Percentiles rank a stretch among this genome's conserved stretches.
Conservation (phyloP, 2,797 vertebrate genomes). For the Cyclopterus lumpus region DNA sequence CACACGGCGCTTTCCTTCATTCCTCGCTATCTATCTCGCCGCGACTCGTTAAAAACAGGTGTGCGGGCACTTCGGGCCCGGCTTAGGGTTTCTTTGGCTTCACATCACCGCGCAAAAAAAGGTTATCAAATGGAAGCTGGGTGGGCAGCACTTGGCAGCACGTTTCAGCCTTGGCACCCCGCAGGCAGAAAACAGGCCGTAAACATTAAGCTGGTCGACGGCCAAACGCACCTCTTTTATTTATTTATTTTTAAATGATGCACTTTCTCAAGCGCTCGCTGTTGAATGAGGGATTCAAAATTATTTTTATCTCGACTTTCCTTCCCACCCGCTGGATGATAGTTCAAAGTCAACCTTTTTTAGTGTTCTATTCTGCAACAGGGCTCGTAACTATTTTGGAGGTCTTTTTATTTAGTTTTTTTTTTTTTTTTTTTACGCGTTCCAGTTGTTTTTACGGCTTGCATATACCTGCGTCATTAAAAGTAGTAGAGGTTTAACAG, state of each 20-base stretch:
- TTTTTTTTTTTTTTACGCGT: slow-evolving; percentile 35
- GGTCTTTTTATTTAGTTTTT: slow-evolving; percentile 17
- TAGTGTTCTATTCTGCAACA: slow-evolving; percentile 17
- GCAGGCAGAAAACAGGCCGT: slow-evolving; percentile 54
- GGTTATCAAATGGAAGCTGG: slow-evolving; percentile 67
- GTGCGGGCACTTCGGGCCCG: slow-evolving; percentile 26
- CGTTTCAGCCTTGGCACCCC: slow-evolving; percentile 55
- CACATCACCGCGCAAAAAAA: slow-evolving; percentile 56
- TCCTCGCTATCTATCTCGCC: not conserved
- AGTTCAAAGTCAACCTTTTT: not conserved
- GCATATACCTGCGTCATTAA: slow-evolving; percentile 36
- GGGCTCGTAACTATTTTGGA: slow-evolving; percentile 21
- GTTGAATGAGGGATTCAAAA: not conserved
- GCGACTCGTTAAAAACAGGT: slow-evolving; percentile 54
- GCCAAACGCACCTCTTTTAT: slow-evolving; percentile 39
- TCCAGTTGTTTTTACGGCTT: slow-evolving; percentile 55
- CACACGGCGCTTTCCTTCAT: not conserved
- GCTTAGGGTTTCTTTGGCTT: slow-evolving; percentile 54
- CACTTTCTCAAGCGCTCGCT: slow-evolving; percentile 12
- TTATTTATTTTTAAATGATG: not conserved
- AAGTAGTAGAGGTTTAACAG: slow-evolving; percentile 29
- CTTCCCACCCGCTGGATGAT: not conserved
- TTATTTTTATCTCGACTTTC: not conserved
- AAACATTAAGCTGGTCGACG: slow-evolving; percentile 53
- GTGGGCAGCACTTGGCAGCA: slow-evolving; percentile 75